Percentiles rank a stretch among this genome's conserved stretches.
Evolutionary conservation across 1,140 invertebrate genomes (phyloP).

Genomic region (Apis laboriosa): DNA sequence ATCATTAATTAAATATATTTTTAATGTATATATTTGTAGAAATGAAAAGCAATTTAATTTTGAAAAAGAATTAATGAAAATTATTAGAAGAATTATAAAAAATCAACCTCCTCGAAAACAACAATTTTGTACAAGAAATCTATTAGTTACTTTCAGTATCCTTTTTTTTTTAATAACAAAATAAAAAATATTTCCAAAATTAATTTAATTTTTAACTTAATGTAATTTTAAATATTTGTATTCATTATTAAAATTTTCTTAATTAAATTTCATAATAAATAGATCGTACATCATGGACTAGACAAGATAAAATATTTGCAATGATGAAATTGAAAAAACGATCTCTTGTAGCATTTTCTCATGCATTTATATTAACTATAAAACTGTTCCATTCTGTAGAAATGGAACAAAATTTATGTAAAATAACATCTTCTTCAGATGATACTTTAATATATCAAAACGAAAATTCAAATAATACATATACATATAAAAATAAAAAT

Average conservation of each 20-base stretch:
- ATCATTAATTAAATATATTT: background rate
- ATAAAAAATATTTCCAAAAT: background rate
- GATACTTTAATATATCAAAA: background rate
- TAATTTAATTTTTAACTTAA: background rate
- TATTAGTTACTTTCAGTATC: conserved; percentile 78
- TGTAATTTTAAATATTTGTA: background rate
- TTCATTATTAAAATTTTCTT: conserved; percentile 49
- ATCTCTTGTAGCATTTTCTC: conserved; percentile 68
- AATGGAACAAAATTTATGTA: background rate
- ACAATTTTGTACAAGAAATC: conserved; percentile 76
- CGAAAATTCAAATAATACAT: background rate
- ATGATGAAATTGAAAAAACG: conserved; percentile 74
- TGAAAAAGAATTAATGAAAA: conserved; percentile 77
- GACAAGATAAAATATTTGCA: conserved; percentile 77
- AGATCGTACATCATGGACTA: conserved; percentile 75
- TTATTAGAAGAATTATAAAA: conserved; percentile 78
- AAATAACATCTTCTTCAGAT: background rate
- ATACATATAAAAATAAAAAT: background rate
- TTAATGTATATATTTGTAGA: conserved; percentile 45
- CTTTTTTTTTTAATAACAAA: conserved; percentile 57
- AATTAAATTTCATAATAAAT: conserved; percentile 23
- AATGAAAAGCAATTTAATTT: conserved; percentile 69
- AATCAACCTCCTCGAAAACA: conserved; percentile 74
- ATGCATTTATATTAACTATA: conserved; percentile 75
- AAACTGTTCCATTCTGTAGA: conserved; percentile 44